A percentile compares a stretch with the other conserved stretches of the same genome.
These are phyloP conservation scores for Crocodylus rhombifer DNA, from an alignment of 2,797 vertebrate genomes.

Conservation along the genomic window DNA sequence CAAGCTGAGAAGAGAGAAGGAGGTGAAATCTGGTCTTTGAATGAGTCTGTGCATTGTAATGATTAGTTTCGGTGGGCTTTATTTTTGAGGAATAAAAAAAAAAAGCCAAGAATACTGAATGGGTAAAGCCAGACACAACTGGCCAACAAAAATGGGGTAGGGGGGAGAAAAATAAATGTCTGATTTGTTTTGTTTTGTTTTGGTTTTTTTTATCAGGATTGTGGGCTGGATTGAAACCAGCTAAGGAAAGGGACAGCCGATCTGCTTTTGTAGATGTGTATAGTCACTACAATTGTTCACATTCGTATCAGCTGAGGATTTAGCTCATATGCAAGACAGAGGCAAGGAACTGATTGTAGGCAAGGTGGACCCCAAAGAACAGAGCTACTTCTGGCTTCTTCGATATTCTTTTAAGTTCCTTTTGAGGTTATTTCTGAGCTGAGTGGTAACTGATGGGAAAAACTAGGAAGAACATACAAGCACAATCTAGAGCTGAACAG, in stretches of 20 bases:
- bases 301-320: not conserved
- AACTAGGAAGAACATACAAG: rapidly evolving
- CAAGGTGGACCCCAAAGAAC: not conserved
- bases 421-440: not conserved
- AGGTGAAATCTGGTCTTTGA: not conserved
- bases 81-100: not conserved
- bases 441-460: not conserved
- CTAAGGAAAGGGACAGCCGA: not conserved
- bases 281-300: not conserved
- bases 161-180: not conserved
- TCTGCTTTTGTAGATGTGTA: not conserved
- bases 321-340: not conserved
- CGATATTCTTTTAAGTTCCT: not conserved
- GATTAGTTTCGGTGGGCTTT: not conserved
- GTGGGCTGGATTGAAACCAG: not conserved
- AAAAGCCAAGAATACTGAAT: not conserved
- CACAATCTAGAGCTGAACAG: not conserved
- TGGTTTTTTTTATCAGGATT: not conserved
- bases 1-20: not conserved
- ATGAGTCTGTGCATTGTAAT: not conserved
- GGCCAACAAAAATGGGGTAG: not conserved
- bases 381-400: not conserved
- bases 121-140: not conserved
- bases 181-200: not conserved
- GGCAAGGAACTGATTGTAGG: not conserved